Evolutionary conservation across 1,140 invertebrate genomes (phyloP).

Genomic region (Drosophila nigrodunni): DNA sequence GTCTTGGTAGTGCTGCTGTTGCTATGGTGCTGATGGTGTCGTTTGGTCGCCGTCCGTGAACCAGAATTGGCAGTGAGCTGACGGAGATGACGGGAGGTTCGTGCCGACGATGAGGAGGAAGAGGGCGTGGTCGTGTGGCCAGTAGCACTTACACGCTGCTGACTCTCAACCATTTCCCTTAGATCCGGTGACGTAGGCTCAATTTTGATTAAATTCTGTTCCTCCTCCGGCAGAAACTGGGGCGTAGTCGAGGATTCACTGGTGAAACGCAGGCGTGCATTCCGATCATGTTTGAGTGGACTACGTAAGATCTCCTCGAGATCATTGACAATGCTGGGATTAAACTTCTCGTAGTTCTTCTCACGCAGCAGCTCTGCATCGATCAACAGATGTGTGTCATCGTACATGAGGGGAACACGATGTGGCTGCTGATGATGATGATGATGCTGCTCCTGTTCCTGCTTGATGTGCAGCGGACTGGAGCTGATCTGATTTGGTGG

Average conservation of each 20-base stretch:
- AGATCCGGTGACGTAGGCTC: slow-evolving; percentile 78
- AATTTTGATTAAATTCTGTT: slow-evolving; percentile 79
- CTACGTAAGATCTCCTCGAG: slow-evolving; percentile 83
- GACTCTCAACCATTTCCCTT: slow-evolving; percentile 71
- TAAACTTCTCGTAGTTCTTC: slow-evolving; percentile 75
- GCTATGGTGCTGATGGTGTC: slow-evolving; percentile 1
- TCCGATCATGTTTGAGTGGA: slow-evolving; percentile 73
- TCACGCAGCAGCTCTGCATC: slow-evolving; percentile 65
- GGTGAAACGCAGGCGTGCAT: slow-evolving; percentile 66
- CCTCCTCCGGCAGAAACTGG: slow-evolving; percentile 71
- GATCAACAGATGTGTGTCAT: slow-evolving; percentile 71
- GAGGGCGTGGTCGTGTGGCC: slow-evolving; percentile 32
- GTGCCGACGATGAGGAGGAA: slow-evolving; percentile 49
- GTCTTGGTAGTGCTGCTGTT: slow-evolving; percentile 27
- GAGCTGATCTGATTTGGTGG: slow-evolving; percentile 81
- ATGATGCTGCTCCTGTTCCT: slow-evolving; percentile 65
- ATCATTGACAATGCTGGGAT: slow-evolving; percentile 80
- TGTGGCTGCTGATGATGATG: slow-evolving; percentile 63
- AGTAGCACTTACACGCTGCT: slow-evolving; percentile 45
- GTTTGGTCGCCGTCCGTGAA: slow-evolving; percentile 36
- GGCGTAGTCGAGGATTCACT: slow-evolving; percentile 76
- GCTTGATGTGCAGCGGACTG: slow-evolving; percentile 79
- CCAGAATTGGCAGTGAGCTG: slow-evolving; percentile 53
- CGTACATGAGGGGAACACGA: slow-evolving; percentile 64
- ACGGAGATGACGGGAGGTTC: slow-evolving; percentile 64